Evolutionary conservation across 2,888 invertebrate genomes (phyloP), one percentile per base, ranked within the genome.

Genomic region (Meliscaeva auricollis): DNA sequence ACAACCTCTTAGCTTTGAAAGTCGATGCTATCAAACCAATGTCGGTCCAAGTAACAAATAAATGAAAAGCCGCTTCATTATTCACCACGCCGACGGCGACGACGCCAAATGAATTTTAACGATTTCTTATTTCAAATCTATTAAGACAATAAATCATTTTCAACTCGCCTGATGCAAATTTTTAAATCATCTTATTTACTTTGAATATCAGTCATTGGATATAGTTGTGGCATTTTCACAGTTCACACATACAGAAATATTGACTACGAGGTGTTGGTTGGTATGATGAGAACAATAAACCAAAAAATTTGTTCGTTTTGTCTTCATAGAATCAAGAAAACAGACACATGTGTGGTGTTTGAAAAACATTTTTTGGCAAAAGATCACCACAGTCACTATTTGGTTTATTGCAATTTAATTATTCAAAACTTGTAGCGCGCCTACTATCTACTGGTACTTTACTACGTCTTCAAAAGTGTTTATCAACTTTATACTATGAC

Each of bases 361-460:
- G 11, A 15, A 32, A 30, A 32, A 54, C 15, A 30, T 26, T 30
- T 52, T 30, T 54, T 54, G 54, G 54, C 54, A 54, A 52, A 26
- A 30, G 54, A 54, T 54, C 54, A 54, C 9, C 54, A 54, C 9
- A 54, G 54, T 54, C 26, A 48, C 48, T 48, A 48, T 30, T 8
- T 32, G 15, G 30, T 52, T 52, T 52, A 52, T 26, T 30, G 54
- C 15, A 54, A 32, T 54, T 30, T 30, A 54, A 32, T 52, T n/a
- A 52, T 26, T 52, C 30, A 15, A 52, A 30, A n/a, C 8, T 52
- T 52, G 30, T 32, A 17, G 7, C 26, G 13, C n/a, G 13, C 13
- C 13, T 52, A 26, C 7, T 5, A 6, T 3, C 7, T n/a, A 15
- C 5, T 0, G n/a, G n/a, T n/a, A 26, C 26, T 22, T 5, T 7